phyloP scores from a whole-genome alignment of 1,140 invertebrate genomes.

The Danaus plexippus region DNA sequence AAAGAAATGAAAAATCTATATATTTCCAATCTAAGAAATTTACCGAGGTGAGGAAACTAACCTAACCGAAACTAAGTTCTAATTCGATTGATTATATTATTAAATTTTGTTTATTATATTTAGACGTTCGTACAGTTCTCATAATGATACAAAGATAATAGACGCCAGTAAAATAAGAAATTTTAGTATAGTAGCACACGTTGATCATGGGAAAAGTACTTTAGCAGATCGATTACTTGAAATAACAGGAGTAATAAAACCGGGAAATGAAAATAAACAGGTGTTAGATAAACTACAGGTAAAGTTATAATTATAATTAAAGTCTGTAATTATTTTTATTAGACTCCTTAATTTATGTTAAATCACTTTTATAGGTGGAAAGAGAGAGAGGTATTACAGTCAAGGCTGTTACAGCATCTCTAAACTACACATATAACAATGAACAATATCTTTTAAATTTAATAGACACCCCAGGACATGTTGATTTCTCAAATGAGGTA shows the following conservation, averaged over 20 bases:
- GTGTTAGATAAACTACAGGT: constrained; percentile 86
- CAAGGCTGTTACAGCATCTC: constrained; percentile 95
- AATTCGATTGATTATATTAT: constrained; percentile 1
- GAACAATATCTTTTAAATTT: constrained; percentile 92
- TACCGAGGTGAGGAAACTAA: constrained; percentile 10
- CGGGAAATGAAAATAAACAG: constrained; percentile 80
- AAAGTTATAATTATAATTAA: constrained; percentile 13
- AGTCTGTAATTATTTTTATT: constrained; percentile 3
- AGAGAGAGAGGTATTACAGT: constrained; percentile 97
- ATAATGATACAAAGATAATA: constrained; percentile 19
- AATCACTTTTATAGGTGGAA: constrained; percentile 81
- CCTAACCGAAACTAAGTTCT: constrained; percentile 1
- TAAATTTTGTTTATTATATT: constrained; percentile 9
- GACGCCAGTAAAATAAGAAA: constrained; percentile 83
- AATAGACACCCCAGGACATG: constrained; percentile 98
- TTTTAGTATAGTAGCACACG: constrained; percentile 97
- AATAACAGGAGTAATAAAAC: constrained; percentile 87
- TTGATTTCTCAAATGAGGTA: constrained; percentile 98
- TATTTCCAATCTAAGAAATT: constrained; percentile 7
- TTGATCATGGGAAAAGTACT: constrained; percentile 98
- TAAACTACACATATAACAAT: constrained; percentile 82
- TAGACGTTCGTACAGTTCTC: constrained; percentile 33
- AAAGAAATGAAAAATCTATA: constrained; percentile 14
- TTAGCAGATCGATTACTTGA: constrained; percentile 94
- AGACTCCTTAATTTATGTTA: constrained; percentile 1